Conservation (phyloP, 2,113 vertebrate species). For the Phodopus roborovskii region DNA sequence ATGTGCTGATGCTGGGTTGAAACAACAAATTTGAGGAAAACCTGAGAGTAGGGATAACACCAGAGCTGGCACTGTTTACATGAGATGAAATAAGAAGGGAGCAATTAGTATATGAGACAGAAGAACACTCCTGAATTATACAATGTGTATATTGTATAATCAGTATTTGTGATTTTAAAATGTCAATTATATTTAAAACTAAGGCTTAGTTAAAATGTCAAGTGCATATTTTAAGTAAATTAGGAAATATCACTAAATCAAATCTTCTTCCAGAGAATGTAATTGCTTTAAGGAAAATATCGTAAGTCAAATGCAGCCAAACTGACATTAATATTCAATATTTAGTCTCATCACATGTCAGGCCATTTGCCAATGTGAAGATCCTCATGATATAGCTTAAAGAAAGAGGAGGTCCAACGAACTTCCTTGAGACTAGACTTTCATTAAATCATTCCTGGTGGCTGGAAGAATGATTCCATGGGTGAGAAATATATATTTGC, state of each 20-base stretch:
- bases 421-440: neutral
- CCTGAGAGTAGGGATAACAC: neutral
- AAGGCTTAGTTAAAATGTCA: slow-evolving; percentile 66
- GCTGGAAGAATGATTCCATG: fast-evolving
- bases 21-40: neutral
- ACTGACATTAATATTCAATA: neutral
- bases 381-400: neutral
- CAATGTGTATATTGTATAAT: neutral
- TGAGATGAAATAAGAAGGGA: neutral
- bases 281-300: slow-evolving; percentile 36
- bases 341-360: neutral
- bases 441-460: neutral
- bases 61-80: neutral
- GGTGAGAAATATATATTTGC: neutral
- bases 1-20: neutral
- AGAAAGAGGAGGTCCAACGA: neutral
- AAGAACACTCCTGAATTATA: neutral
- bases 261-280: slow-evolving; percentile 5
- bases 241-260: slow-evolving; percentile 45
- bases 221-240: slow-evolving; percentile 68
- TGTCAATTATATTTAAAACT: slow-evolving; percentile 56
- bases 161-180: slow-evolving; percentile 50
- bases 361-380: neutral
- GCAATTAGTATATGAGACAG: neutral
- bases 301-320: slow-evolving; percentile 11